Evolutionary conservation across 1,140 invertebrate genomes (phyloP), one percentile per base, ranked within the genome.

Genomic region (Neodiprion fabricii): DNA sequence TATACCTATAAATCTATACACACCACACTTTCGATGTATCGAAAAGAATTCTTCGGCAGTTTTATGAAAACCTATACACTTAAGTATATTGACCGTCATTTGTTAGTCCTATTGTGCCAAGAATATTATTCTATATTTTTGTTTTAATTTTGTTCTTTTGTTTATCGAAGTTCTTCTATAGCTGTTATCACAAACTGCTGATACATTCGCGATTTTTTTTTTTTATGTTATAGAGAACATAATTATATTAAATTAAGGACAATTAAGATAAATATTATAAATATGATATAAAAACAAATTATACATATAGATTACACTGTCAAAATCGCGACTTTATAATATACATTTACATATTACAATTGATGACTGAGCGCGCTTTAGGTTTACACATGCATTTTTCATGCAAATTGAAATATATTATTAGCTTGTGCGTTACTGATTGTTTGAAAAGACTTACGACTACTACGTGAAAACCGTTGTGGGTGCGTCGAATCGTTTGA

Each of bases 21-120:
- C 28, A 40, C 28, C 28, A 40, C 28, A 61, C 53, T 61, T 61
- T 61, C 53, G 53, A 61, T 17, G 53, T 61, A 61, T 17, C 53
- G 28, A 40, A 40, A 40, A 40, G 28, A 40, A 40, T 40, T 61
- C 4, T 17, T 61, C 8, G 9, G 53, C 53, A 61, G 53, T 61
- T 61, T 69, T 47, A 69, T 69, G 67, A 69, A 12, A 69, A 69
- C 17, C 7, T 69, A 17, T 65, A 65, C 12, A 21, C 61, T 14
- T 7, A 65, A 69, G 5, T 47, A 23, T 47, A 69, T 69, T 23
- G 5, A 4, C 21, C 8, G 67, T 69, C 67, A 23, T 69, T 69
- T 17, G 61, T 65, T 69, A 69, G 21, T 69, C 40, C 67, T 69
- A 69, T 21, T 69, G 67, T 69, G 67, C 67, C 67, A 69, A 69